Base-by-base conservation (phyloP, 2,888 invertebrate species). In the Eupeodes luniger region DNA sequence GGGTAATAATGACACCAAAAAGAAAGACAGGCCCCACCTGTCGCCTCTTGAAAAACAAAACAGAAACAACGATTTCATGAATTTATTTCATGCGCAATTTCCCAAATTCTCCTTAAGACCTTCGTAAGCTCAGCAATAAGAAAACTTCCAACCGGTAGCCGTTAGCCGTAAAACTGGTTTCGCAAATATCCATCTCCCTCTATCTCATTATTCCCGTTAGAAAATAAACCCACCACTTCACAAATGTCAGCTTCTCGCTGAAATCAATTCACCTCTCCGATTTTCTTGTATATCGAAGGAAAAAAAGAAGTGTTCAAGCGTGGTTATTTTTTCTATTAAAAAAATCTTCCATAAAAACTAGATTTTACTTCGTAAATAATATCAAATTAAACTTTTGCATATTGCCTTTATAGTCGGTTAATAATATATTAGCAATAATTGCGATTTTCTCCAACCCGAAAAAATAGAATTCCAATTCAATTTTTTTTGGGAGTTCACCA, bases 401-500 rank as follows among this genome's bases (percentile, higher is more conserved):
- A 74, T 81, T 61, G 77, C 66, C 57, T 74, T 78, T 11, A 75
- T 64, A 74, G 69, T 81, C 81, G 85, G 72, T 59, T n/a, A 19
- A 53, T 49, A 19, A 53, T 44, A 57, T 67, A 62, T 44, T 59
- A 76, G 16, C 11, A n/a, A 62, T 66, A 84, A 36, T 72, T 40
- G 36, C 61, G 34, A 64, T 79, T 75, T 76, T 76, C 55, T 70
- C 59, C 51, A 79, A 78, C 77, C 70, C 40, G 61, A 81, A 66
- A 64, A 57, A 55, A 81, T 74, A 70, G 85, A 85, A 75, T 85
- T 85, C 61, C 89, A 78, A 85, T 81, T 79, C 66, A 85, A 77
- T 85, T 87, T 88, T 88, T 89, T 85, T 82, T 81, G 89, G 89
- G 89, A 89, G 89, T 89, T 85, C 85, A 89, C 85, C 85, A 78